Base-by-base conservation (phyloP, 2,888 invertebrate genomes). In the Lordiphosa andalusiaca region DNA sequence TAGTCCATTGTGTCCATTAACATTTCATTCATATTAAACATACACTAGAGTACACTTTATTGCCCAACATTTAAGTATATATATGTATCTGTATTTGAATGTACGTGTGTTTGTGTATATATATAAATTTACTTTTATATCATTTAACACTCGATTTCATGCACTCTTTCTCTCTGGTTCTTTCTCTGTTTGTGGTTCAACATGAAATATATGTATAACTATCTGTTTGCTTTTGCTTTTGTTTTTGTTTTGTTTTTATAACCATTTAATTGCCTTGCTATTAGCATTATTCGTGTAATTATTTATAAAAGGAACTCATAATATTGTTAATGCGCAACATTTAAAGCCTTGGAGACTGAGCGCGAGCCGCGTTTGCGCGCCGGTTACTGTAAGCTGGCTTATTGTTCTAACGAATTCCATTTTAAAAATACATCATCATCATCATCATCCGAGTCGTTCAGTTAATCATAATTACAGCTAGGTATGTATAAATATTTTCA, bases 341-440 rank as follows among this genome's bases (percentile, higher is more conserved):
- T 71, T 69, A 84, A 80, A 84, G 83, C 83, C 78, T 84, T 77
- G 51, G 64, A 81, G 80, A 80, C 74, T 67, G 64, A 56, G 53
- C 69, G 63, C 73, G 53, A 60, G 71, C 63, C 60, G 63, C 59
- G 37, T 52, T 23, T 69, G 70, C 61, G 59, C 46, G 21, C 21
- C 21, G 10, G 56, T 67, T 62, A 70, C 83, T 70, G 76, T 65
- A 83, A 77, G 83, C 76, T 56, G 68, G 62, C 83, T 83, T 83
- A 68, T 75, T 73, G 73, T 73, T 80, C 81, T 83, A 77, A 59
- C 38, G 53, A 42, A 60, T 54, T 16, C 36, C 39, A 51, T 51
- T 67, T 54, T 61, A 19, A 48, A 37, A 48, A 35, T 36, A 48
- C 48, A 48, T 48, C 42, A 30, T 13, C 42, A 46, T 62, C 36